phyloP scores from a whole-genome alignment of 2,113 vertebrate species.

The Archilochus colubris region DNA sequence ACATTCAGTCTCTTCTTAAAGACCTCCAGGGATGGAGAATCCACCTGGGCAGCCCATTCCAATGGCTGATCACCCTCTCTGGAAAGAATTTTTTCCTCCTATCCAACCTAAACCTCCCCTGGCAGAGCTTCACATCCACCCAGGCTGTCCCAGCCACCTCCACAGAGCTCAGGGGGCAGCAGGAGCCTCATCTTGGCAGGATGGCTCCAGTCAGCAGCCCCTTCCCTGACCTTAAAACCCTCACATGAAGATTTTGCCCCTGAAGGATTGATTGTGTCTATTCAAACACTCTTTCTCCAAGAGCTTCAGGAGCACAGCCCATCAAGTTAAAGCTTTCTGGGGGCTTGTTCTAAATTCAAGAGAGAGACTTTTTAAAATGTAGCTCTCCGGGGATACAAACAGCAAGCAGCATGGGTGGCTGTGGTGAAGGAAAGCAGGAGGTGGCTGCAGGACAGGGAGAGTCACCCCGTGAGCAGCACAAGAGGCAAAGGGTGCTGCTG shows the following conservation, averaged over 20 bases:
- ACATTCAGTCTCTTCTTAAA: too few relatives aligned
- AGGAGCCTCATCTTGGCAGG: rapidly evolving
- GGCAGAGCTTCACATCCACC: too few relatives aligned
- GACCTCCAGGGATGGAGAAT: too few relatives aligned
- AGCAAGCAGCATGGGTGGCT: not conserved
- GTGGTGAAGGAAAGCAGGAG: not conserved
- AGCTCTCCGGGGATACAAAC: not conserved
- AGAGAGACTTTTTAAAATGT: not conserved
- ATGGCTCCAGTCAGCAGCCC: rapidly evolving
- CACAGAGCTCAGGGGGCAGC: not conserved
- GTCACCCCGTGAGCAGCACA: not conserved
- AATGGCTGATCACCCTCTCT: too few relatives aligned
- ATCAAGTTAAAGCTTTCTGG: not conserved
- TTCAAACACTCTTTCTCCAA: not conserved
- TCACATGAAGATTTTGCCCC: too few relatives aligned
- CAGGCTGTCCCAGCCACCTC: rapidly evolving
- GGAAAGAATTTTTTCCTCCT: too few relatives aligned
- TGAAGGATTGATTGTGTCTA: not conserved
- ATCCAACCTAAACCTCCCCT: too few relatives aligned
- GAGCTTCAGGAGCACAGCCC: not conserved
- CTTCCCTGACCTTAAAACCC: rapidly evolving
- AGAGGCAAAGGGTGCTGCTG: not conserved
- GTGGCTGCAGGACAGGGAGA: rapidly evolving
- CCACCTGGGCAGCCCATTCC: too few relatives aligned
- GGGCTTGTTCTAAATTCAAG: not conserved